Evolutionary conservation across 35 echinoderm and acorn worm genomes (phyloP).

Genomic region (Apostichopus californicus): DNA sequence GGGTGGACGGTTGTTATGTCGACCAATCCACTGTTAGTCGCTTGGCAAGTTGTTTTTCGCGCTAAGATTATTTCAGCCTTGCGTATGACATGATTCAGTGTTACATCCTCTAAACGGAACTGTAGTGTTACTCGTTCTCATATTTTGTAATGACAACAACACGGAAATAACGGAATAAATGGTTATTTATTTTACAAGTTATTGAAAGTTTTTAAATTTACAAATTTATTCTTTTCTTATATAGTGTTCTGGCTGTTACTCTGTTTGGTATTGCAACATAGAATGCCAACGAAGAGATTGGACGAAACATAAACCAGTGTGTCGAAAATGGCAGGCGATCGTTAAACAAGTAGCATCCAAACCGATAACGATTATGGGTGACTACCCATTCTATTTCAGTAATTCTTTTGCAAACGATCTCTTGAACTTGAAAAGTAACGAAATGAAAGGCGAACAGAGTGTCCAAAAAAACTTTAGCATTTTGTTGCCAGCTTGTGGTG

Average conservation of each 20-base stretch:
- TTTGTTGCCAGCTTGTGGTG: not conserved
- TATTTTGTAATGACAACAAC: no score
- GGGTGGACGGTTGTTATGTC: no score
- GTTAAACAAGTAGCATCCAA: not conserved
- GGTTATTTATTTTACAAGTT: no score
- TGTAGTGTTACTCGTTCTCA: no score
- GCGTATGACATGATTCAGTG: no score
- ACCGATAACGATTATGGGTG: not conserved
- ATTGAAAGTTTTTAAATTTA: no score
- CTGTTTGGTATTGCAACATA: not conserved
- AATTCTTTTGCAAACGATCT: not conserved
- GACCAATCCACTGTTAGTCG: no score
- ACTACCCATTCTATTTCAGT: slow-evolving; percentile 27
- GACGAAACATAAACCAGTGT: not conserved
- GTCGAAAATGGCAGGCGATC: not conserved
- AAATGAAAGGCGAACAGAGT: not conserved
- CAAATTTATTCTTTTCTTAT: no score
- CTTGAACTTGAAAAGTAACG: not conserved
- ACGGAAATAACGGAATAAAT: no score
- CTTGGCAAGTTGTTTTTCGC: no score
- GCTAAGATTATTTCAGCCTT: no score
- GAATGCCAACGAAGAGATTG: not conserved
- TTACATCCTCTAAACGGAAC: no score
- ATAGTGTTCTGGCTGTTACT: slow-evolving; percentile 23
- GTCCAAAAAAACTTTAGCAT: not conserved